Percentiles rank a stretch among this genome's conserved stretches.
Conservation (phyloP, 2,113 vertebrate species). For the Porphyrio hochstetteri region DNA sequence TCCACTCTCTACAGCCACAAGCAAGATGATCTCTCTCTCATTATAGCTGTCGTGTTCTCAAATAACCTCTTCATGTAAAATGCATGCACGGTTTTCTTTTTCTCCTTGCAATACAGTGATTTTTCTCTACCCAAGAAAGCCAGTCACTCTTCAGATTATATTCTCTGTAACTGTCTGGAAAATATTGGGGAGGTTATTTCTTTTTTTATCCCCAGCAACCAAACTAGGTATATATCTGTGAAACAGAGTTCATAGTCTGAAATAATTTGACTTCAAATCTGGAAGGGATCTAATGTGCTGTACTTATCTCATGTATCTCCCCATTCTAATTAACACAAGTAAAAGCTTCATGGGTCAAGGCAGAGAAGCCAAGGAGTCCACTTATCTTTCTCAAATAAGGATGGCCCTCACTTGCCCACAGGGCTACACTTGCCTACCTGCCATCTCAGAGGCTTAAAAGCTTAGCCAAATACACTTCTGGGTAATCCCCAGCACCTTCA, state of each 20-base stretch:
- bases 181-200: neutral
- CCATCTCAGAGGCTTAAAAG: neutral
- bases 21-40: slow-evolving; percentile 42
- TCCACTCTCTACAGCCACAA: slow-evolving; percentile 38
- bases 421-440: neutral
- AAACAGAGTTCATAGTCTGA: neutral
- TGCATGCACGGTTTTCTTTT: slow-evolving; percentile 18
- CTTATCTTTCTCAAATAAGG: neutral
- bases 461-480: neutral
- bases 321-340: neutral
- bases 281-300: neutral
- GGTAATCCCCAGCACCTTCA: neutral
- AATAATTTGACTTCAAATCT: neutral
- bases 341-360: neutral
- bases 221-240: neutral
- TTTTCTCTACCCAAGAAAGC: neutral
- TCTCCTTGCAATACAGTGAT: neutral
- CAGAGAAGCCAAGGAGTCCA: neutral
- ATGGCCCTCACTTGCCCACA: neutral
- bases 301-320: neutral
- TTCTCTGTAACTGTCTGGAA: neutral
- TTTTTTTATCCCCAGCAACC: neutral
- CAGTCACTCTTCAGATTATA: neutral
- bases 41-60: slow-evolving; percentile 52
- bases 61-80: slow-evolving; percentile 55